Evolutionary conservation across 2,797 vertebrate genomes (phyloP).

Genomic region (Passerculus sandwichensis): DNA sequence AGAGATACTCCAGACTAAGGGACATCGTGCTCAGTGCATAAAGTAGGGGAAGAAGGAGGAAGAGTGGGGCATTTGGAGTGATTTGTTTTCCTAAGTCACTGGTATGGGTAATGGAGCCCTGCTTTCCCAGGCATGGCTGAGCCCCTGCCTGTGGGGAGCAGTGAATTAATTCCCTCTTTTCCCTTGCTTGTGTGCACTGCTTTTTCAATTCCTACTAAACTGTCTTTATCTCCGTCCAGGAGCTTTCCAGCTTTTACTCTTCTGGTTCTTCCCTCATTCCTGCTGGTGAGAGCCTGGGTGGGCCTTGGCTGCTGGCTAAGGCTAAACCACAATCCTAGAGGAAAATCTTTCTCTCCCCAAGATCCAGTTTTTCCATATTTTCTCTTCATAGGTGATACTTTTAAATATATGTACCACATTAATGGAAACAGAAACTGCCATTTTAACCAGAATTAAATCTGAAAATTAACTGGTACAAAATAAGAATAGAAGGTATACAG

Average conservation of each 20-base stretch:
- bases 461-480: neutral
- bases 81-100: neutral
- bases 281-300: neutral
- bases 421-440: neutral
- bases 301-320: neutral
- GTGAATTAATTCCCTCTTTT: neutral
- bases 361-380: neutral
- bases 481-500: neutral
- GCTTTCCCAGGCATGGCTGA: neutral
- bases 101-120: neutral
- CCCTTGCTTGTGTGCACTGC: neutral
- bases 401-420: neutral
- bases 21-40: accelerated
- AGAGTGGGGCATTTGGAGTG: neutral
- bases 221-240: neutral
- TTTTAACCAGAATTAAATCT: neutral
- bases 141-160: too few species aligned
- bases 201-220: neutral
- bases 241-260: neutral
- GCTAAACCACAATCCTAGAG: neutral
- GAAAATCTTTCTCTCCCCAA: neutral
- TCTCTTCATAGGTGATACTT: neutral
- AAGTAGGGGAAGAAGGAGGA: neutral
- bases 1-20: neutral
- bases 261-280: neutral